Evolutionary conservation across 2,888 invertebrate genomes (phyloP).

Genomic region (Eurois occulta): DNA sequence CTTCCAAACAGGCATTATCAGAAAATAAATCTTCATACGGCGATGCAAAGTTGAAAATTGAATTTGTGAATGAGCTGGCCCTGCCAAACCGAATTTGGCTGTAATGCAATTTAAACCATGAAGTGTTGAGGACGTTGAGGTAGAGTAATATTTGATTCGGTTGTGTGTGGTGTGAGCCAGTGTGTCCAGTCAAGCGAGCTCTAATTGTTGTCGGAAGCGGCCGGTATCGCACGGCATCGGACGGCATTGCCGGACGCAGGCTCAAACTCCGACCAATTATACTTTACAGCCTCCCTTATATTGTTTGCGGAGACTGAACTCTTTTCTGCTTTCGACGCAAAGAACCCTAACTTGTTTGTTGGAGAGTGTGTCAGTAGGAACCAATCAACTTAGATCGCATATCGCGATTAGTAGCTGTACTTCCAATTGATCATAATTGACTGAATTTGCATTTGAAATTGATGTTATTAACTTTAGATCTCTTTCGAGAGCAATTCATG

Average conservation of each 20-base stretch:
- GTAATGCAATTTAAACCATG: not conserved
- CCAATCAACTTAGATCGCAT: not conserved
- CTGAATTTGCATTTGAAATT: conserved; percentile 16
- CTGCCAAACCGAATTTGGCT: not conserved
- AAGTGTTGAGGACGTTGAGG: too few relatives aligned
- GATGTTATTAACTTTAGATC: not conserved
- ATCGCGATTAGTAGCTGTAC: not conserved
- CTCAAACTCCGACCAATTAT: conserved; percentile 3
- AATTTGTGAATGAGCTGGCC: not conserved
- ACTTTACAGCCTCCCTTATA: conserved; percentile 1
- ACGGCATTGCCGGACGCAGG: not conserved
- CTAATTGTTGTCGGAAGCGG: conserved; percentile 18
- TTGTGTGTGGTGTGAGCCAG: not conserved
- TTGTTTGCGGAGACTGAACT: not conserved
- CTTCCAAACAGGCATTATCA: not conserved
- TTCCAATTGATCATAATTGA: conserved; percentile 1
- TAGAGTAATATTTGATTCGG: not conserved
- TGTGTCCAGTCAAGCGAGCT: conserved; percentile 8
- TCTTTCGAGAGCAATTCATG: not conserved
- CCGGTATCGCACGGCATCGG: not conserved
- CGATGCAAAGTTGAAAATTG: not conserved
- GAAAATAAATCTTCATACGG: not conserved
- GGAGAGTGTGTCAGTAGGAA: not conserved
- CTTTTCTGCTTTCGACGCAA: not conserved
- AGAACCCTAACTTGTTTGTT: not conserved